Conservation (phyloP, 2,888 invertebrate genomes). For the Stenodera caucasica region DNA sequence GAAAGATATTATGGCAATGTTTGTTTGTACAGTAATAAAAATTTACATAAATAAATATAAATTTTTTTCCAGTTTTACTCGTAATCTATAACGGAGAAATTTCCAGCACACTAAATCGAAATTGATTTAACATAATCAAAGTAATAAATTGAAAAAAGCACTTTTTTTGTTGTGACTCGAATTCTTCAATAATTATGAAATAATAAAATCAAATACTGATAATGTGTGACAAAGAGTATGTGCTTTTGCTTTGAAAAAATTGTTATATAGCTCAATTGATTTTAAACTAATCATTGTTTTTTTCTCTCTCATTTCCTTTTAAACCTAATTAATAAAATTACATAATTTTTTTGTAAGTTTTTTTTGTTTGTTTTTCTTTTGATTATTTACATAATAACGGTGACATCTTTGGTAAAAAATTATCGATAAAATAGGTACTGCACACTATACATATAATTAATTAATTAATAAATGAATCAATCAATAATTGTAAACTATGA, state of each 20-base stretch:
- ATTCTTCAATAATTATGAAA: not conserved
- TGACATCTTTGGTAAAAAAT: conserved; percentile 53
- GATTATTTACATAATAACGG: conserved; percentile 49
- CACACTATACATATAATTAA: conserved; percentile 37
- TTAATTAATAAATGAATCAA: not conserved
- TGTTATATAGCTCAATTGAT: conserved; percentile 36
- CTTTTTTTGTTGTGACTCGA: not conserved
- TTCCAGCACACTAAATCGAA: not conserved
- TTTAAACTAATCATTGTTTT: conserved; percentile 23
- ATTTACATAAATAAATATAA: conserved; percentile 45
- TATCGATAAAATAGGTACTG: conserved; percentile 48
- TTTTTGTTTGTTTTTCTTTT: conserved; percentile 15
- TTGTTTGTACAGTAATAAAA: conserved; percentile 49
- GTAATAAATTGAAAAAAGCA: not conserved
- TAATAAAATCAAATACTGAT: conserved; percentile 44
- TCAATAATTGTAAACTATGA: conserved; percentile 33
- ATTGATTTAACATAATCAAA: not conserved
- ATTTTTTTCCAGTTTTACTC: conserved; percentile 17
- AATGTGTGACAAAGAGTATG: conserved; percentile 49
- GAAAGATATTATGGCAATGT: conserved; percentile 50
- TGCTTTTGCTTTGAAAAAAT: conserved; percentile 47
- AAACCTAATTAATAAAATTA: conserved; percentile 36
- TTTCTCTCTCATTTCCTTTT: conserved; percentile 30
- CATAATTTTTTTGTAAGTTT: conserved; percentile 44
- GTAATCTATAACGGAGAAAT: too few relatives aligned